Evolutionary conservation across 2,113 vertebrate species (phyloP).

Genomic region (Cacatua alba): DNA sequence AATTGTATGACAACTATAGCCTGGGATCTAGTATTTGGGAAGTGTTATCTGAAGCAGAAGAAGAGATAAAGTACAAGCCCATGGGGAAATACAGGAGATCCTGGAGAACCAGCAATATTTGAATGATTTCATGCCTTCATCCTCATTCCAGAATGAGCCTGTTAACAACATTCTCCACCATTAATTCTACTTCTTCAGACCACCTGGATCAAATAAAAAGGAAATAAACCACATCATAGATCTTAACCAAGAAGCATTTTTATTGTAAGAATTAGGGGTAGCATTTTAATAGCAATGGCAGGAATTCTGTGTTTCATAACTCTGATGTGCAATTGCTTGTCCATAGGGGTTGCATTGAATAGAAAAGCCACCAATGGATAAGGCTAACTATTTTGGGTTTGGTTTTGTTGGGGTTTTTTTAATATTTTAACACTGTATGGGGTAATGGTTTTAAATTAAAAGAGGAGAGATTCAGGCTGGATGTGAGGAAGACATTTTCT

Average conservation of each 20-base stretch:
- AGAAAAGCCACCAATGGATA: not conserved
- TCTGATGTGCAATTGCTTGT: not conserved
- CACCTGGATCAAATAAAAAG: not conserved
- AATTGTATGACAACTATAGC: not conserved
- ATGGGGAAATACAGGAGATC: not conserved
- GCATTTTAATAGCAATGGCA: not conserved
- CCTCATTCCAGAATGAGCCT: not conserved
- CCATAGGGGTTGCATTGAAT: not conserved
- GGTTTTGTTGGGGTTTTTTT: not conserved
- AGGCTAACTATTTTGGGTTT: not conserved
- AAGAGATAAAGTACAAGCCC: not conserved
- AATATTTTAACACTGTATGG: too few relatives aligned
- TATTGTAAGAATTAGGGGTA: not conserved
- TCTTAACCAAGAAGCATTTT: not conserved
- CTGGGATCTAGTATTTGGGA: not conserved
- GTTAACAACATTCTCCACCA: not conserved
- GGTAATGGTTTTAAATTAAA: not conserved
- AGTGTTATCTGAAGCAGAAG: not conserved
- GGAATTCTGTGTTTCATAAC: not conserved
- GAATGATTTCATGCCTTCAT: not conserved
- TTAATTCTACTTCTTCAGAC: not conserved
- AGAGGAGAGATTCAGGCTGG: not conserved
- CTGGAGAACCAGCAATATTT: not conserved
- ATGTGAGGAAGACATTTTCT: not conserved
- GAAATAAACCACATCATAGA: accelerated